Evolutionary conservation across 2,888 invertebrate genomes (phyloP), one percentile per base, ranked within the genome.

Genomic region (Calameuta filiformis): DNA sequence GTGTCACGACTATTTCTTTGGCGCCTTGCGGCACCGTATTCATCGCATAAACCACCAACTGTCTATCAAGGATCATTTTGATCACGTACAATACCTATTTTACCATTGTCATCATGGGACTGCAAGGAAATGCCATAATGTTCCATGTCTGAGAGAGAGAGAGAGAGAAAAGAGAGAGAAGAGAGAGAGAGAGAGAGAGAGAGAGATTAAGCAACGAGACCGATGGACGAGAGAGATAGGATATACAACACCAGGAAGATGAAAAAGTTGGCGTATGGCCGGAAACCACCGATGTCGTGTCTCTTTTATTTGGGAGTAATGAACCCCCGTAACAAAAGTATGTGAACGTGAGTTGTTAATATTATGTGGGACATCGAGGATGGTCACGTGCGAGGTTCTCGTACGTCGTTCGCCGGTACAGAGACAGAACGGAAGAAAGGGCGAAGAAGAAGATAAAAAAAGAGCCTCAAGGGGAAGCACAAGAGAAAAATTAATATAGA

Each of bases 61-160:
- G 6, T 40, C 40, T 15, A 23, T 23, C 56, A 56, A 56, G 9
- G 56, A 56, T 15, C 56, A 56, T 56, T 15, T 33, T 3, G 56
- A 56, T 56, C 56, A 56, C 56, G 56, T 56, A 56, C 56, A 56
- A 9, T 23, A 56, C 23, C 56, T 56, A 23, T 56, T 56, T 56
- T 56, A 56, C 23, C 56, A 56, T 56, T 15, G 2, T 23, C 56
- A 23, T 56, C 56, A 9, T 6, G 23, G 23, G 56, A 56, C 56
- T 56, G 15, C 56, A 56, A 56, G 56, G 6, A 40, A 40, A 40
- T 40, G 40, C 40, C 40, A 56, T 56, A 9, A 56, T 23, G 56
- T 56, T 56, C 56, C 73, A 82, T 73, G 76, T 80, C 75, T 81
- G 78, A 78, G 79, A 83, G 81, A 78, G 79, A 77, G 11, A 35